phyloP scores from a whole-genome alignment of 64 coral and sea anemone genomes.

The Actinia tenebrosa region DNA sequence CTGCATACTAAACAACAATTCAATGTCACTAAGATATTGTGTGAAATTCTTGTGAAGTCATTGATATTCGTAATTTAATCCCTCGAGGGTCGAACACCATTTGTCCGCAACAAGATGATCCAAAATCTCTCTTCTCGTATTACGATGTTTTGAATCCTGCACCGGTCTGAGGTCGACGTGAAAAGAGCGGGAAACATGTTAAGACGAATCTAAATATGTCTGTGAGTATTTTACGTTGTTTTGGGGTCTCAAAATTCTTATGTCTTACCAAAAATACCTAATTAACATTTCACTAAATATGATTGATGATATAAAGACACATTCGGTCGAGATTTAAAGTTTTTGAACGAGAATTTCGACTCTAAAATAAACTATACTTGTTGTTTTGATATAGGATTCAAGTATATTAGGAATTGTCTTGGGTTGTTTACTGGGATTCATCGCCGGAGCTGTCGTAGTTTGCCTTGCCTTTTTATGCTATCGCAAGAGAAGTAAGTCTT shows the following conservation, averaged over 20 bases:
- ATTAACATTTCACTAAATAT: background rate
- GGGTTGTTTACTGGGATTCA: conserved; percentile 71
- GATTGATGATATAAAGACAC: background rate
- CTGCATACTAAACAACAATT: background rate
- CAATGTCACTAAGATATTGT: background rate
- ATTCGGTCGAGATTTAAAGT: background rate
- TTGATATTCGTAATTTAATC: conserved; percentile 19
- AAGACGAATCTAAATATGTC: background rate
- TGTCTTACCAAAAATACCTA: background rate
- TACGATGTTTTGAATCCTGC: conserved; percentile 5
- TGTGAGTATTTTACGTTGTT: background rate
- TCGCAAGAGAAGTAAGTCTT: conserved; percentile 44
- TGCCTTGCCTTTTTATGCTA: conserved; percentile 38
- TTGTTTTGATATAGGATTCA: conserved; percentile 41
- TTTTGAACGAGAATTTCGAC: background rate
- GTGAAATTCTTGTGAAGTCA: background rate
- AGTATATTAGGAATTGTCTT: conserved; percentile 59
- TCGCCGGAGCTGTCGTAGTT: conserved; percentile 59
- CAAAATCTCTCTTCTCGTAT: background rate
- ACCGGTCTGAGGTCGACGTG: background rate
- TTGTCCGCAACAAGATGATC: background rate
- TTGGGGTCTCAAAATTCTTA: background rate
- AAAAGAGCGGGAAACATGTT: background rate
- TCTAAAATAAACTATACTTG: background rate
- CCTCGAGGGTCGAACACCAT: background rate